Conservation (phyloP, 1,140 invertebrate genomes). For the Xylocopa sonorina region DNA sequence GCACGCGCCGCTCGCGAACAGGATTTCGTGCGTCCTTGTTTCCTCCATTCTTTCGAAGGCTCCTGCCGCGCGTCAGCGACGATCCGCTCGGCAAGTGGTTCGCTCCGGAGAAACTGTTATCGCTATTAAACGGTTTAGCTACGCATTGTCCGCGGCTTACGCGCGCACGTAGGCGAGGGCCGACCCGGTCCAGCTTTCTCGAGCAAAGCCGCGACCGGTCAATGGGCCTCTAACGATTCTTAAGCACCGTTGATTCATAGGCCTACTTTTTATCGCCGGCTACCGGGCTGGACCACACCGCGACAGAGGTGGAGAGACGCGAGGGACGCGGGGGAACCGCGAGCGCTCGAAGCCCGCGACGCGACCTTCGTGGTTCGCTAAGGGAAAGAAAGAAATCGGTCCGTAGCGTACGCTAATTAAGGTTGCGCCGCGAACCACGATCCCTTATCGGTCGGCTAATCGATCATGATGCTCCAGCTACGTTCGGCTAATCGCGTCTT, state of each 20-base stretch:
- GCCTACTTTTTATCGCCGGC: conserved; percentile 41
- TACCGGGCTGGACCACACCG: conserved; percentile 38
- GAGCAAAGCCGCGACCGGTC: conserved; percentile 26
- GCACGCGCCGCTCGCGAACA: conserved; percentile 3
- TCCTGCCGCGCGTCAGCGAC: neutral
- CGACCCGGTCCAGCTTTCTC: conserved; percentile 39
- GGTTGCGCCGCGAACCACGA: conserved; percentile 69
- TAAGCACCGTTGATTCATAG: conserved; percentile 58
- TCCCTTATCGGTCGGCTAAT: conserved; percentile 75
- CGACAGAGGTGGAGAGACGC: too few species aligned
- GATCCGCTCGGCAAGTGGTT: conserved; percentile 9
- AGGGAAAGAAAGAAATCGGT: conserved; percentile 64
- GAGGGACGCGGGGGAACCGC: too few species aligned
- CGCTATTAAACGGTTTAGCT: conserved; percentile 53
- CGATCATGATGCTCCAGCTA: conserved; percentile 71
- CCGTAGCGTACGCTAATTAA: conserved; percentile 75
- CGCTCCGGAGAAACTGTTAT: conserved; percentile 42
- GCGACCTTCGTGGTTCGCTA: too few species aligned
- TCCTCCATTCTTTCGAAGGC: neutral
- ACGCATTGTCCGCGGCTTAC: conserved; percentile 43
- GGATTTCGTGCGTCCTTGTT: conserved; percentile 28
- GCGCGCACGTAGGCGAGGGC: conserved; percentile 48
- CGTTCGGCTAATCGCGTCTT: conserved; percentile 76
- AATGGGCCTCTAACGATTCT: conserved; percentile 65
- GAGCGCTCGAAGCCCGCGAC: too few species aligned